Evolutionary conservation across 2,113 vertebrate genomes (phyloP).

Genomic region (Salvelinus fontinalis): DNA sequence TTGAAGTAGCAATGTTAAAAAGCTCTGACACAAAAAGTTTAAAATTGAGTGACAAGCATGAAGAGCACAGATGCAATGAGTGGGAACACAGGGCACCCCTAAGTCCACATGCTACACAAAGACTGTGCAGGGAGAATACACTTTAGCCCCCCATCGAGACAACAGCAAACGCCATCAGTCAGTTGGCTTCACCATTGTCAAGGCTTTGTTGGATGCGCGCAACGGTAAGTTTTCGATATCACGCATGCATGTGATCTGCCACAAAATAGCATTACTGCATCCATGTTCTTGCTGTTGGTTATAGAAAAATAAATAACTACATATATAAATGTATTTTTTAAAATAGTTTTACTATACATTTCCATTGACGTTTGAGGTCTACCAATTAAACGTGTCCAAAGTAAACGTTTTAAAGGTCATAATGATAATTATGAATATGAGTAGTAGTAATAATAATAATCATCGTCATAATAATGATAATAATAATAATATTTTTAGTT

Average conservation of each 20-base stretch:
- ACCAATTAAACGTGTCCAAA: too few species aligned
- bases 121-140: not conserved
- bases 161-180: not conserved
- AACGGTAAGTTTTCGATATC: not conserved
- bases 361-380: not conserved
- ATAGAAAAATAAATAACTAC: not conserved
- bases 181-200: not conserved
- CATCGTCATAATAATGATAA: too few species aligned
- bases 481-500: not conserved
- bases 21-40: conserved; percentile 77
- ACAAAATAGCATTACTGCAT: too few species aligned
- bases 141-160: not conserved
- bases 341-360: not conserved
- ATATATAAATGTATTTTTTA: not conserved
- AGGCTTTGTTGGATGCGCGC: not conserved
- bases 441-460: too few species aligned
- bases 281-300: not conserved
- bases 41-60: conserved; percentile 86
- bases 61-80: conserved; percentile 76
- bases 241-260: not conserved
- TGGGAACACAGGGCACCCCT: conserved; percentile 47
- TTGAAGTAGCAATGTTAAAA: conserved; percentile 83
- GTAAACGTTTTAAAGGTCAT: too few species aligned
- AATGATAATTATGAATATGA: too few species aligned
- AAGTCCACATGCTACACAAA: conserved; percentile 39